Conservation (phyloP, 2,888 invertebrate species). For the Elysia crispata region DNA sequence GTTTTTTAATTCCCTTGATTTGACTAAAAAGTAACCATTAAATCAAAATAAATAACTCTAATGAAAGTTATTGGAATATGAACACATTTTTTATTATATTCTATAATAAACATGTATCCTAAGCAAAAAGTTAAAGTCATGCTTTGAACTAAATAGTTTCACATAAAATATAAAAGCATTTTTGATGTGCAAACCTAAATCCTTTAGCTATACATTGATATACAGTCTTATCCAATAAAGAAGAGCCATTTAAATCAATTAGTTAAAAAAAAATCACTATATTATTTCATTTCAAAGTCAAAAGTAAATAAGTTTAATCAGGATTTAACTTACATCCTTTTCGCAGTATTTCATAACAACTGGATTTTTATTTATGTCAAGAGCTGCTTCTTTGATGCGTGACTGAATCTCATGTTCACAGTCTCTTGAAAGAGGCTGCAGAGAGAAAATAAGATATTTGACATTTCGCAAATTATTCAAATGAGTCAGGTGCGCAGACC, state of each 20-base stretch:
- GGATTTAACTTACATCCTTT: constrained; percentile 79
- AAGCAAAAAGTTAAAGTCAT: neutral
- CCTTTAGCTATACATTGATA: too few relatives aligned
- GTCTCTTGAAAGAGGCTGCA: constrained; percentile 81
- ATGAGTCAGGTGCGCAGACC: too few relatives aligned
- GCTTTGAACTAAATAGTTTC: too few relatives aligned
- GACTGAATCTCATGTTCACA: constrained; percentile 91
- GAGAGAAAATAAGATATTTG: constrained; percentile 25
- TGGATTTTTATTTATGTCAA: constrained; percentile 94
- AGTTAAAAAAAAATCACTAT: neutral
- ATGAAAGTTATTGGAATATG: neutral
- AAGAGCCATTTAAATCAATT: too few relatives aligned
- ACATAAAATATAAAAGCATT: too few relatives aligned
- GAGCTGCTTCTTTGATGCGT: constrained; percentile 90
- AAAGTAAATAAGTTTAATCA: neutral
- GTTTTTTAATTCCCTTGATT: neutral
- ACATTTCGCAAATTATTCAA: too few relatives aligned
- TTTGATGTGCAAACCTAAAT: too few relatives aligned
- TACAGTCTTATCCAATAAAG: too few relatives aligned
- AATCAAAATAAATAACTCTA: constrained; percentile 9
- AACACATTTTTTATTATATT: neutral
- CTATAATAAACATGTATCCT: neutral
- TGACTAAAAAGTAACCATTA: neutral
- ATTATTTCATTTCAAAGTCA: neutral
- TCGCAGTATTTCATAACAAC: constrained; percentile 88